These are phyloP conservation scores for Chionoecetes opilio DNA, from an alignment of 1,140 invertebrate genomes.

Conservation along the genomic window DNA sequence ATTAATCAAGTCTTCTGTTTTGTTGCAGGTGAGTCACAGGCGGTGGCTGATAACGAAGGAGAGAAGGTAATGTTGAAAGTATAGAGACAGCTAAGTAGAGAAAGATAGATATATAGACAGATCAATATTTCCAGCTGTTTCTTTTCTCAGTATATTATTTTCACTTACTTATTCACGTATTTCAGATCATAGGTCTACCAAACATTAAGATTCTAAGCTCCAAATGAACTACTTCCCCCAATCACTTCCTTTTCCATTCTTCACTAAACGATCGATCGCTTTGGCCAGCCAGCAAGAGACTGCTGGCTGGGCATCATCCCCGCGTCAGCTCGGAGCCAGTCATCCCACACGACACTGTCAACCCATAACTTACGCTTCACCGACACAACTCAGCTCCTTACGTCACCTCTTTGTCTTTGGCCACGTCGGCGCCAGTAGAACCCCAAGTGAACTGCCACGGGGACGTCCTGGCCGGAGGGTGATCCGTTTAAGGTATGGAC, in stretches of 20 bases:
- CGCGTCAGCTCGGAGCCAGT: conserved; percentile 17
- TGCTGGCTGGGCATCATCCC: not conserved
- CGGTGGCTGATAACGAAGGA: not conserved
- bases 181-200: no score
- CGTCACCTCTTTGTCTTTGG: conserved; percentile 23
- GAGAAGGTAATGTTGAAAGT: conserved; percentile 1
- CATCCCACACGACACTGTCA: conserved; percentile 24
- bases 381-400: conserved; percentile 40
- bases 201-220: no score
- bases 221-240: no score
- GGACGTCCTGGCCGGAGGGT: not conserved
- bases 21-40: not conserved
- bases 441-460: not conserved
- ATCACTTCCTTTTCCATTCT: not conserved
- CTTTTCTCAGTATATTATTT: no score
- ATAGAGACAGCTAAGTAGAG: no score
- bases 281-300: not conserved
- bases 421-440: conserved; percentile 37
- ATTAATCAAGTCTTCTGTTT: not conserved
- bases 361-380: conserved; percentile 31
- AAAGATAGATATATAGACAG: no score
- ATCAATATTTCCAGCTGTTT: no score
- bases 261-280: not conserved
- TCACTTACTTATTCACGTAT: no score
- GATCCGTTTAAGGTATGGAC: not conserved